A percentile compares a stretch with the other conserved stretches of the same genome.
Evolutionary conservation across 2,797 vertebrate species (phyloP).

Genomic region (Melanotaenia boesemani): DNA sequence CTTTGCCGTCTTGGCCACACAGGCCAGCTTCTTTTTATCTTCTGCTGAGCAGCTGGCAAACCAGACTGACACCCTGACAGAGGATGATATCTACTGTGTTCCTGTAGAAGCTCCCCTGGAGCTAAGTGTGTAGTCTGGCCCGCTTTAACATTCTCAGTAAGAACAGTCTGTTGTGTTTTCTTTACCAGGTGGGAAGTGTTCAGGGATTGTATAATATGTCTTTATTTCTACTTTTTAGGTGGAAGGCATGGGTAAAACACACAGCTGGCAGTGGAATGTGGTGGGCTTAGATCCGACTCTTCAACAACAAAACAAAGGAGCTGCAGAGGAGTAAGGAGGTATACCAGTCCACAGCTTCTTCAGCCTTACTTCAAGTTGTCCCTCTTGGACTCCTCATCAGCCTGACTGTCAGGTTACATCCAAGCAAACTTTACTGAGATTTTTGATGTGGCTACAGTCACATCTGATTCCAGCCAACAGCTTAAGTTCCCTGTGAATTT

Average conservation of each 20-base stretch:
- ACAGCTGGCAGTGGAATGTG: constrained; percentile 31
- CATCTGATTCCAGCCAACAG: not conserved
- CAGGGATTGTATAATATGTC: not conserved
- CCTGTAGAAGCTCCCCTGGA: not conserved
- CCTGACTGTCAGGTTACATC: not conserved
- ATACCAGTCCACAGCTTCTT: constrained; percentile 1
- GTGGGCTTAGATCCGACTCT: constrained; percentile 40
- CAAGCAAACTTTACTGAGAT: constrained; percentile 9
- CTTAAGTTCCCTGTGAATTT: not conserved
- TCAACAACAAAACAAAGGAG: constrained; percentile 34
- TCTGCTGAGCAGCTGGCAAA: not conserved
- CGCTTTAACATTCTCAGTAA: not conserved
- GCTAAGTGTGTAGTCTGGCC: not conserved
- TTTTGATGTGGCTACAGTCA: constrained; percentile 1
- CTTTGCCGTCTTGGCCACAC: not conserved
- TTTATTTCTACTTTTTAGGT: constrained; percentile 27
- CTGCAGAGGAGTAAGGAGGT: constrained; percentile 25
- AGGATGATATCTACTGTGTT: not conserved
- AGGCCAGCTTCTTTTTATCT: not conserved
- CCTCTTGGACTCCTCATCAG: constrained; percentile 1
- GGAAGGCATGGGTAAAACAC: constrained; percentile 49
- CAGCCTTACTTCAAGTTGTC: constrained; percentile 9
- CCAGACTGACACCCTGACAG: not conserved
- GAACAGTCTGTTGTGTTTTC: not conserved
- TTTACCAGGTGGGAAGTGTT: not conserved